Conservation (phyloP, 2,888 invertebrate genomes). For the Drosophila niveifrons region DNA sequence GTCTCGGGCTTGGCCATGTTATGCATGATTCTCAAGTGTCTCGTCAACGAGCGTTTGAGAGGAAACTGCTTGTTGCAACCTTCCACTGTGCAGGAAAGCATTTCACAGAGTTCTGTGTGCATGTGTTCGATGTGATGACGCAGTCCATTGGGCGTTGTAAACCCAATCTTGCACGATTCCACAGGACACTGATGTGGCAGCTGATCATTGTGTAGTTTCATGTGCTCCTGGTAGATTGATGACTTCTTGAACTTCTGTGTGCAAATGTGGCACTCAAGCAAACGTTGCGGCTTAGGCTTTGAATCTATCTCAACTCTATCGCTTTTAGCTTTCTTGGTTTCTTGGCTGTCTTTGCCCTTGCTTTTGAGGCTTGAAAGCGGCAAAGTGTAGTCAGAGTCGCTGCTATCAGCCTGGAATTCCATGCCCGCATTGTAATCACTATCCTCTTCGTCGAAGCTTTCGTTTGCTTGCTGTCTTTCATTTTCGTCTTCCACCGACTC, state of each 20-base stretch:
- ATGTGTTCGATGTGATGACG: constrained; percentile 78
- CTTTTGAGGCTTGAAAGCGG: constrained; percentile 65
- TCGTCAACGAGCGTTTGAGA: constrained; percentile 75
- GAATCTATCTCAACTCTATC: constrained; percentile 31
- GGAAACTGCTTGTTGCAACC: constrained; percentile 80
- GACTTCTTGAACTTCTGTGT: constrained; percentile 79
- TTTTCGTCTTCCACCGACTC: constrained; percentile 59
- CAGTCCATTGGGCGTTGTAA: constrained; percentile 77
- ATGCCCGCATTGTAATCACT: constrained; percentile 46
- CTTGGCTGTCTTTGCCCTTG: constrained; percentile 11
- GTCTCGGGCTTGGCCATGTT: constrained; percentile 67
- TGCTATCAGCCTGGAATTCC: constrained; percentile 63
- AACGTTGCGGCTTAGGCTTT: constrained; percentile 53
- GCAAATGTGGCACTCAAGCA: constrained; percentile 82
- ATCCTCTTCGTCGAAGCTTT: constrained; percentile 50
- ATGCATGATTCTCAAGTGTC: constrained; percentile 79
- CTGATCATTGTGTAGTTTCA: constrained; percentile 82
- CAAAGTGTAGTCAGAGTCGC: constrained; percentile 69
- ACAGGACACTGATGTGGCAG: constrained; percentile 81
- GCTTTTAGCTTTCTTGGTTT: constrained; percentile 16
- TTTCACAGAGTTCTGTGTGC: constrained; percentile 77
- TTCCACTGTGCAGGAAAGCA: constrained; percentile 74
- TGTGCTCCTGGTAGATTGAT: constrained; percentile 79
- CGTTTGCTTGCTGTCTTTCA: constrained; percentile 1
- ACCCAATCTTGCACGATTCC: constrained; percentile 77